phyloP scores from a whole-genome alignment of 2,888 invertebrate genomes.

The Dicycla oo region DNA sequence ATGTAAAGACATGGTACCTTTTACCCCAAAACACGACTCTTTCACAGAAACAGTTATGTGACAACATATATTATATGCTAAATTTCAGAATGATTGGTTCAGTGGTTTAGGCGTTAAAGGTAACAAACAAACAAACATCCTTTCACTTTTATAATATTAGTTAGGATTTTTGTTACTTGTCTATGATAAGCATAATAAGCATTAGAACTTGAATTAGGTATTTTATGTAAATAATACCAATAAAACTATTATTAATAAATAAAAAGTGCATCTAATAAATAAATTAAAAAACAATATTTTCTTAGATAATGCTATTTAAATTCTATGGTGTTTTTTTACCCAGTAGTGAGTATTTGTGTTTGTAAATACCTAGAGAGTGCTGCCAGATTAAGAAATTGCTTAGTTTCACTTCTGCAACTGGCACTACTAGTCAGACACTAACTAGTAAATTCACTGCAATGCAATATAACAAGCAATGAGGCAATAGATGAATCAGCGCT shows the following conservation, averaged over 20 bases:
- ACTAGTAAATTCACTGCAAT: not conserved
- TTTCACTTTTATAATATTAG: too few relatives aligned
- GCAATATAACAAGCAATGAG: not conserved
- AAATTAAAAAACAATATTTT: not conserved
- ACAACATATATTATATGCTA: too few relatives aligned
- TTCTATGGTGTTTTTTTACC: not conserved
- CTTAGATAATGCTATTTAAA: not conserved
- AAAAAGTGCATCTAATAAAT: too few relatives aligned
- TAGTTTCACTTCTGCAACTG: not conserved
- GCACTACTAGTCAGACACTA: not conserved
- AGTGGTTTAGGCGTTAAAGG: too few relatives aligned
- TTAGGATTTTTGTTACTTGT: too few relatives aligned
- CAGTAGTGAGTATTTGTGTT: not conserved
- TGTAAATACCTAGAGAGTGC: not conserved
- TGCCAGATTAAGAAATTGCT: not conserved
- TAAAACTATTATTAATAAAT: not conserved
- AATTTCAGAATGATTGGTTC: too few relatives aligned
- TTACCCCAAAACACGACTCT: too few relatives aligned
- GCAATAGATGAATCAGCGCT: not conserved
- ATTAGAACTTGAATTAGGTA: not conserved
- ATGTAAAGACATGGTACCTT: too few relatives aligned
- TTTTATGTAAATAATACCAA: not conserved
- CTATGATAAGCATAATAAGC: too few relatives aligned
- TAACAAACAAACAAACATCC: too few relatives aligned
- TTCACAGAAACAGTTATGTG: too few relatives aligned